Conservation (phyloP, 2,113 vertebrate species). For the Danionella cerebrum region DNA sequence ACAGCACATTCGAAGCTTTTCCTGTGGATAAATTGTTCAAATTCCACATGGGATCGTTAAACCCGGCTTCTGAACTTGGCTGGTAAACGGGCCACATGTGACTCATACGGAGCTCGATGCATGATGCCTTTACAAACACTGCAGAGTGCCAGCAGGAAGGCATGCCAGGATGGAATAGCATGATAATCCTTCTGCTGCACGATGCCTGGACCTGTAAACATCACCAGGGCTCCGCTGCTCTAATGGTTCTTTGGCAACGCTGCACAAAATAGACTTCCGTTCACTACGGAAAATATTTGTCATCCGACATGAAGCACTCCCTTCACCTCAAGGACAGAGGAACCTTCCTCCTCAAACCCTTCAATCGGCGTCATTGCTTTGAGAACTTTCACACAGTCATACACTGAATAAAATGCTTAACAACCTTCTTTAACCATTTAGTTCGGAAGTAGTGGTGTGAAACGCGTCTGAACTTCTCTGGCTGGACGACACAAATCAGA, state of each 20-base stretch:
- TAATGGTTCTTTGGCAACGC: conserved; percentile 26
- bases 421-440: too few species aligned
- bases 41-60: conserved; percentile 36
- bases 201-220: conserved; percentile 14
- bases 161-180: conserved; percentile 35
- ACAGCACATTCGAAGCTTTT: conserved; percentile 14
- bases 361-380: neutral
- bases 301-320: conserved; percentile 26
- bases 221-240: conserved; percentile 37
- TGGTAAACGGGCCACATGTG: neutral
- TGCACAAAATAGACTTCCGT: conserved; percentile 22
- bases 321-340: conserved; percentile 19
- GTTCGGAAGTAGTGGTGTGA: too few species aligned
- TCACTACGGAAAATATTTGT: conserved; percentile 40
- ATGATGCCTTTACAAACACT: conserved; percentile 22
- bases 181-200: conserved; percentile 49
- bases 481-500: too few species aligned
- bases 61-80: neutral
- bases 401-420: too few species aligned
- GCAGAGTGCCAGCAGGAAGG: neutral
- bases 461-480: too few species aligned
- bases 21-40: conserved; percentile 32
- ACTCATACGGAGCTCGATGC: neutral
- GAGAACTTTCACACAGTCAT: too few species aligned
- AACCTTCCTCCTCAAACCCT: neutral